phyloP scores from a whole-genome alignment of 2,797 vertebrate species.

The Ctenosaura bakeri region DNA sequence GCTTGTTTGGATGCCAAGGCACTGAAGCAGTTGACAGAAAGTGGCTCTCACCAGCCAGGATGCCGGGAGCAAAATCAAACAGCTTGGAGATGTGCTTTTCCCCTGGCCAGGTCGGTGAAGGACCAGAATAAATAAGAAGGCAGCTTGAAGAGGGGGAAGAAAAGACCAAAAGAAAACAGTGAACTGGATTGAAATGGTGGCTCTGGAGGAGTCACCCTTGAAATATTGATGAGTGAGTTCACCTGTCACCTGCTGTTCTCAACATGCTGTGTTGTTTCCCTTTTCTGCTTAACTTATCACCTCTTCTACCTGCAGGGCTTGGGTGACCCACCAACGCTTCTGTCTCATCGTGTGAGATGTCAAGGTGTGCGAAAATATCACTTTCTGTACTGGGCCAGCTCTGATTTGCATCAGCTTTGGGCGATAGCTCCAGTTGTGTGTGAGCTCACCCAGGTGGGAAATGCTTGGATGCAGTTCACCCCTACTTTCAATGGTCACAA shows the following conservation, averaged over 20 bases:
- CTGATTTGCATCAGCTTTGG: background rate
- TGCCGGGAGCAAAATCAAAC: fast-evolving
- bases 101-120: background rate
- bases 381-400: background rate
- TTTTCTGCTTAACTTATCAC: background rate
- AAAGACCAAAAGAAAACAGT: background rate
- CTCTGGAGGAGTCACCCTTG: too few species aligned
- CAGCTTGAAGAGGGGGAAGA: background rate
- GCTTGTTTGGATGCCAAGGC: constrained; percentile 50
- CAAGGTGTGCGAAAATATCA: background rate
- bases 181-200: fast-evolving
- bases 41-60: background rate
- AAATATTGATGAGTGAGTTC: background rate
- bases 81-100: background rate
- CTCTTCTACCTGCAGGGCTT: background rate
- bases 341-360: constrained; percentile 31
- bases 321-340: background rate
- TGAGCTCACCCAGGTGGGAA: background rate
- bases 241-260: background rate
- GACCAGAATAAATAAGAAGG: constrained; percentile 4
- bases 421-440: background rate
- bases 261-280: background rate
- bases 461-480: background rate
- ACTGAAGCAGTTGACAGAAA: background rate
- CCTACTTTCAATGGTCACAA: background rate